A percentile compares a stretch with the other conserved stretches of the same genome.
Evolutionary conservation across 2,888 invertebrate species (phyloP).

Genomic region (Eledone cirrhosa): DNA sequence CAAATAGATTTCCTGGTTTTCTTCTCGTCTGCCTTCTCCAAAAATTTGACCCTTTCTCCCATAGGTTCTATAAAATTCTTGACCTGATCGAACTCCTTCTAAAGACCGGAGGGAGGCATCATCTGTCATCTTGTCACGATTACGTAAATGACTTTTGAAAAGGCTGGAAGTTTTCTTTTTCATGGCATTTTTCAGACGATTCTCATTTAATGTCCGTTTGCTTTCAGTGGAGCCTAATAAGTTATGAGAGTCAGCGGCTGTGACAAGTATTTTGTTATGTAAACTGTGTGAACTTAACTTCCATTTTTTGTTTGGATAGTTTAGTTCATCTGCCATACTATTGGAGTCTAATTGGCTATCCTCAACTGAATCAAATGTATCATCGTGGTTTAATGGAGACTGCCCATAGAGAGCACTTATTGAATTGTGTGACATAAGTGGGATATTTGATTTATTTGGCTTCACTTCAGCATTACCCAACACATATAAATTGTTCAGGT

Average conservation of each 20-base stretch:
- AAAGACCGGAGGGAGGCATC: background rate
- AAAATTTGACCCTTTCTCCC: background rate
- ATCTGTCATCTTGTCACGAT: background rate
- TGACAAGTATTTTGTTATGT: too few relatives aligned
- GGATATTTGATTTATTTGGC: too few relatives aligned
- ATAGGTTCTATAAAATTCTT: conserved; percentile 11
- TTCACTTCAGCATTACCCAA: too few relatives aligned
- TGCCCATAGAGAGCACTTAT: background rate
- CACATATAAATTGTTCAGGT: too few relatives aligned
- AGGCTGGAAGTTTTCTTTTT: too few relatives aligned
- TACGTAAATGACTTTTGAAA: too few relatives aligned
- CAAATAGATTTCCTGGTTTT: background rate
- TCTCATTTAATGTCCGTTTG: too few relatives aligned
- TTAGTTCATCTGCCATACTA: background rate
- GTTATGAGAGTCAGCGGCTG: too few relatives aligned
- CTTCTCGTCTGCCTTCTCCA: background rate
- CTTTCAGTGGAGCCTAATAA: too few relatives aligned
- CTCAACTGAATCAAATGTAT: background rate
- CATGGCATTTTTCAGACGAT: too few relatives aligned
- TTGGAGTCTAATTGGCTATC: background rate
- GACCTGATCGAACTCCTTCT: conserved; percentile 2
- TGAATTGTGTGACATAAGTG: background rate
- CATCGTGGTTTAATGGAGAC: background rate
- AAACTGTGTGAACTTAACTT: background rate
- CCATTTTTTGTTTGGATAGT: background rate